Evolutionary conservation across 2,888 invertebrate species (phyloP).

Genomic region (Lypha dubia): DNA sequence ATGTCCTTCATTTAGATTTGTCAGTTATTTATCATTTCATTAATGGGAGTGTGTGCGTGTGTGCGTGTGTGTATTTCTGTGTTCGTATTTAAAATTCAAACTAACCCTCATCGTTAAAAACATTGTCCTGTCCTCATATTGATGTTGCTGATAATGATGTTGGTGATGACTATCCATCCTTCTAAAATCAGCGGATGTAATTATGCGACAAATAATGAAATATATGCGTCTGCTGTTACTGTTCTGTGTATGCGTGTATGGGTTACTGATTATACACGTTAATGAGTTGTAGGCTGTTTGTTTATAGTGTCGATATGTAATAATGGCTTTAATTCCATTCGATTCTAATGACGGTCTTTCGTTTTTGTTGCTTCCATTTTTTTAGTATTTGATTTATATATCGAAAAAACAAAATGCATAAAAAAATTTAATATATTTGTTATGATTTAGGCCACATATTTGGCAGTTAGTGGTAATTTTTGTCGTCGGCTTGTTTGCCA

Average conservation of each 20-base stretch:
- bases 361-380: background rate
- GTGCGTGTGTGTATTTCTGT: no score
- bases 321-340: background rate
- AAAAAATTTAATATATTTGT: no score
- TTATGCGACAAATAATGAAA: conserved; percentile 70
- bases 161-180: conserved; percentile 2
- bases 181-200: conserved; percentile 64
- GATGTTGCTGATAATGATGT: background rate
- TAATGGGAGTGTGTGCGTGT: conserved; percentile 37
- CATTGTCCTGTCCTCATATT: conserved; percentile 32
- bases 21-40: conserved; percentile 49
- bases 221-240: conserved; percentile 35
- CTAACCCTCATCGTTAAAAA: conserved; percentile 25
- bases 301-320: conserved; percentile 34
- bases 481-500: no score
- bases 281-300: conserved; percentile 58
- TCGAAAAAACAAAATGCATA: no score
- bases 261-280: conserved; percentile 59
- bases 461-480: no score
- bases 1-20: conserved; percentile 33
- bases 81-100: conserved; percentile 12
- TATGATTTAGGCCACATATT: no score
- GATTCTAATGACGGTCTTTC: conserved; percentile 10
- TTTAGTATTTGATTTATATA: no score
- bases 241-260: background rate